Conservation (phyloP, 2,797 vertebrate genomes). For the Poecilia velifera region DNA sequence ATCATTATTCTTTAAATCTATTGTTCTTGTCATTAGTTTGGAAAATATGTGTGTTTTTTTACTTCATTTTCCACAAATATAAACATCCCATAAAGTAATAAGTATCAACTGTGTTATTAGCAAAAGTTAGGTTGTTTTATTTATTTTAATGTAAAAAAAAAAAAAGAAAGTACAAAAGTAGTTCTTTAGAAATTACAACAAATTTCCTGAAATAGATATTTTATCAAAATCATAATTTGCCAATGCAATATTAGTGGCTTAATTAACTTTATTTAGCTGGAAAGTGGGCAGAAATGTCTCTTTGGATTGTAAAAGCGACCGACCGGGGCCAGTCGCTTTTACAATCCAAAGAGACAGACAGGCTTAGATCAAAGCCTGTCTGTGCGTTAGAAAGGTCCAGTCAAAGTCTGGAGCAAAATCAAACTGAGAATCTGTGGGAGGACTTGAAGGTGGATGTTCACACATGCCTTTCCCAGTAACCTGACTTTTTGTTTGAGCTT, state of each 20-base stretch:
- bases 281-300: not conserved
- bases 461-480: not conserved
- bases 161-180: not conserved
- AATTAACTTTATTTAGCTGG: not conserved
- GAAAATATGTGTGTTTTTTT: not conserved
- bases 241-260: not conserved
- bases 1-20: not conserved
- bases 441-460: slow-evolving; percentile 4
- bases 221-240: not conserved
- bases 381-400: not conserved
- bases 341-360: no score
- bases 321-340: no score
- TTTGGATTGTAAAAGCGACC: not conserved
- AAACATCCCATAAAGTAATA: not conserved
- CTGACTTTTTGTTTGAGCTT: not conserved
- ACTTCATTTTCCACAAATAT: not conserved
- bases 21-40: not conserved
- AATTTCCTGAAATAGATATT: not conserved
- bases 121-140: not conserved
- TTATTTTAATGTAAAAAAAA: not conserved
- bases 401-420: not conserved
- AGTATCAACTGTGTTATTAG: not conserved
- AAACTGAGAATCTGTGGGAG: not conserved
- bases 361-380: not conserved
- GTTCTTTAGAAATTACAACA: not conserved